These are phyloP conservation scores for Charaxes varanes DNA, from an alignment of 1,140 invertebrate species.

Conservation along the genomic window DNA sequence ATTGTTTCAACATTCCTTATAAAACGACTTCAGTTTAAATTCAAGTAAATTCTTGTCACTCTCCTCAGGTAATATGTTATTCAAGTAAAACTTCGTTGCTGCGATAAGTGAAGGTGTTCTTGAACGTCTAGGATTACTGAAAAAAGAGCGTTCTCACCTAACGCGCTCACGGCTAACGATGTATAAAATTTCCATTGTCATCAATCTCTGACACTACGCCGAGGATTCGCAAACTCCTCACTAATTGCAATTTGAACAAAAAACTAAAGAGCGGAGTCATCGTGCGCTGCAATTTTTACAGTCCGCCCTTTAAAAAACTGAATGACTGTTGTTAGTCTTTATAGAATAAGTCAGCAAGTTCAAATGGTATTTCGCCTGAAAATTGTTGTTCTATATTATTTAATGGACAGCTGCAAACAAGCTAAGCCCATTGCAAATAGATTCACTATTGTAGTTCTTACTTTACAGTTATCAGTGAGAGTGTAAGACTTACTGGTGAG, in stretches of 20 bases:
- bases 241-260: constrained; percentile 72
- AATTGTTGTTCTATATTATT: too few relatives aligned
- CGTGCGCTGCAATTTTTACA: constrained; percentile 58
- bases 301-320: constrained; percentile 40
- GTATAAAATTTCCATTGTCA: constrained; percentile 74
- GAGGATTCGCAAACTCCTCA: constrained; percentile 68
- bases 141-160: constrained; percentile 64
- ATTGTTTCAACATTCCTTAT: too few relatives aligned
- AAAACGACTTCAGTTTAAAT: too few relatives aligned
- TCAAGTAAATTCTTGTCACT: constrained; percentile 1
- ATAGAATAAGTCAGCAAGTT: constrained; percentile 29
- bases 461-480: too few relatives aligned
- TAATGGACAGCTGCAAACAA: too few relatives aligned
- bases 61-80: constrained; percentile 13
- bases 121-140: constrained; percentile 55
- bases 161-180: constrained; percentile 66
- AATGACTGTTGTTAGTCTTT: constrained; percentile 33
- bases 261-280: constrained; percentile 67
- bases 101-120: constrained; percentile 25
- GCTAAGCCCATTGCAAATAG: too few relatives aligned
- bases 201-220: constrained; percentile 69
- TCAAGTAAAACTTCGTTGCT: too few relatives aligned
- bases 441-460: too few relatives aligned
- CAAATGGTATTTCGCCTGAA: constrained; percentile 5
- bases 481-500: too few relatives aligned